phyloP scores from a whole-genome alignment of 2,888 invertebrate species.

The Yponomeuta cagnagella region DNA sequence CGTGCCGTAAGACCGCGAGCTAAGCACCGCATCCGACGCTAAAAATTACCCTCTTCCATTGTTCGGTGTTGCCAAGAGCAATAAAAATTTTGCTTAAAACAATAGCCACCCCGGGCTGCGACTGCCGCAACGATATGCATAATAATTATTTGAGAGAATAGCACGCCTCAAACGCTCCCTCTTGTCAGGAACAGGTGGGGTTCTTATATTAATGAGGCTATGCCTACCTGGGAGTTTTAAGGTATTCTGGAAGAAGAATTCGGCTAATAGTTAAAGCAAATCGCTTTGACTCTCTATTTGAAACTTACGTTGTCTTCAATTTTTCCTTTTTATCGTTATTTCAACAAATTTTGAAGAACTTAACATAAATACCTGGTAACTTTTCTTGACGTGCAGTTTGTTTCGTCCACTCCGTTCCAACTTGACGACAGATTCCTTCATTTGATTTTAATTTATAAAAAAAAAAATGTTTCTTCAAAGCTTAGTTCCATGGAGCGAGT shows the following conservation, averaged over 20 bases:
- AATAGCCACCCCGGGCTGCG: slow-evolving; percentile 68
- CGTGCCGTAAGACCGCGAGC: slow-evolving; percentile 44
- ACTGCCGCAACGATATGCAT: slow-evolving; percentile 65
- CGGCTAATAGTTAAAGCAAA: too few species aligned
- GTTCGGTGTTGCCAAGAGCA: slow-evolving; percentile 67
- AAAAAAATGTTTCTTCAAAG: slow-evolving; percentile 16
- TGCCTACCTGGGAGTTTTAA: slow-evolving; percentile 26
- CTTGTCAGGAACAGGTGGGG: slow-evolving; percentile 60
- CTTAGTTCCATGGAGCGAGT: slow-evolving; percentile 30
- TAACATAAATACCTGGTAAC: neutral
- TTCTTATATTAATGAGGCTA: slow-evolving; percentile 43
- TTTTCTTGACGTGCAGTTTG: neutral
- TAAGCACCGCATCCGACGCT: slow-evolving; percentile 43
- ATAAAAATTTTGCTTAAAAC: slow-evolving; percentile 70
- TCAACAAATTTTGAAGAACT: too few species aligned
- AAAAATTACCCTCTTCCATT: slow-evolving; percentile 65
- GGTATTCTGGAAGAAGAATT: neutral
- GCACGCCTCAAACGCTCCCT: slow-evolving; percentile 60
- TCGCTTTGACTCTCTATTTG: too few species aligned
- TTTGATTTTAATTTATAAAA: slow-evolving; percentile 7
- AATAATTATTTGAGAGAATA: slow-evolving; percentile 69
- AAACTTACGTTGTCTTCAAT: too few species aligned
- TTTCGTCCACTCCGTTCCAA: neutral
- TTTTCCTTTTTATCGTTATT: too few species aligned
- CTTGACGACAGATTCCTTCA: slow-evolving; percentile 15